Base-by-base conservation (phyloP, 37 sponge, comb jelly and placozoan species). In the Ianthella basta region DNA sequence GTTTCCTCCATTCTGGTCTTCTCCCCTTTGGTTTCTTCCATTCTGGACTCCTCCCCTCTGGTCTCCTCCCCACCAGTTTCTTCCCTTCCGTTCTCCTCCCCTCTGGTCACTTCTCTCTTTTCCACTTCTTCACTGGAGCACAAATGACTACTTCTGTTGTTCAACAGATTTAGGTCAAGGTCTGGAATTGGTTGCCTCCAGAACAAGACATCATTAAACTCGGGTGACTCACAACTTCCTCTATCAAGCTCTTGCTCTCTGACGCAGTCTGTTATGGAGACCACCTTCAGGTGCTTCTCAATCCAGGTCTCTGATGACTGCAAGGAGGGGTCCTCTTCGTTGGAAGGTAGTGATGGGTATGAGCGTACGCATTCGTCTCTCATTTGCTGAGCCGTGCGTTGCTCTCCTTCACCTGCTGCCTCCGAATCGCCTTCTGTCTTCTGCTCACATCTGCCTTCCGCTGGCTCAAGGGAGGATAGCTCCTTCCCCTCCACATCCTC, bases 121-220 rank as follows among this genome's bases (percentile, higher is more conserved):
- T 59, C 81, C 1, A 5, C 29, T 27, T 63, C 65, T 63, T 27
- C 8, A 24, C 4, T 27, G 3, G 50, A 44, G 8, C 3, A 8
- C 8, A 44, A 44, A 44, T 44, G 50, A 8, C 50, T 44, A 44
- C 50, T 44, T 3, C 8, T 44, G 50, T 8, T 8, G 50, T 8
- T 44, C 50, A 75, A 24, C 16, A 75, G 78, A 23, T 40, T 50
- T 18, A 41, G 8, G 25, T 80, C 60, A 16, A 80, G 20, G 23
- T 44, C 35, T 54, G 84, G 80, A 6, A 85, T 59, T 15, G 90
- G 90, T 16, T 80, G 70, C 44, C 79, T 57, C 90, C 86, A 90
- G 34, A 72, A 86, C 23, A 75, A 1, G 24, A 75, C 23, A 75
- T 75, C 54, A 10, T 50, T 75, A 53, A 40, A 75, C 29, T 69